A percentile compares a stretch with the other conserved stretches of the same genome.
phyloP scores from a whole-genome alignment of 2,113 vertebrate genomes.

The Cyphomyrus plagiostoma region DNA sequence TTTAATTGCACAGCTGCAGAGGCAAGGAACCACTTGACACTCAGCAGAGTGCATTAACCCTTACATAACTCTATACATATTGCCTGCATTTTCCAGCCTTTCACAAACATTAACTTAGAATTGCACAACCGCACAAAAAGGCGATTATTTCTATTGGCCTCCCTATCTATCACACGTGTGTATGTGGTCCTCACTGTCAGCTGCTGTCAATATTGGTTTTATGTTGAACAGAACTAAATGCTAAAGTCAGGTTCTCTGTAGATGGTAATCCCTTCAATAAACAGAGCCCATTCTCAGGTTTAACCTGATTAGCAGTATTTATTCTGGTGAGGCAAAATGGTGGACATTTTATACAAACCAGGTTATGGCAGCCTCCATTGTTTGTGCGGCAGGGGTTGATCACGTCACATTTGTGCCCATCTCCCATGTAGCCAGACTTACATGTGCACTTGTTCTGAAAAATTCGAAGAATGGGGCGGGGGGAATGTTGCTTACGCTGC shows the following conservation, averaged over 20 bases:
- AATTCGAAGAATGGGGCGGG: background rate
- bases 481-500: background rate
- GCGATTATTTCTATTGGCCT: background rate
- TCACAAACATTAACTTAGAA: background rate
- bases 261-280: background rate
- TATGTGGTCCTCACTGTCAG: background rate
- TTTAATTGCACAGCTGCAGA: background rate
- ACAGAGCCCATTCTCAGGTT: background rate
- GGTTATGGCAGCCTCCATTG: conserved; percentile 79
- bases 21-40: background rate
- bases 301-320: background rate
- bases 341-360: conserved; percentile 60
- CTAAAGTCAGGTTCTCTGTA: background rate
- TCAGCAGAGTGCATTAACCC: background rate
- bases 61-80: background rate
- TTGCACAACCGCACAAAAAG: background rate
- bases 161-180: background rate
- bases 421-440: conserved; percentile 74
- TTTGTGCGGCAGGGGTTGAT: conserved; percentile 70
- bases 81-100: background rate
- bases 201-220: background rate
- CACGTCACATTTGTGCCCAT: conserved; percentile 71
- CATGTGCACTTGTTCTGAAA: conserved; percentile 80
- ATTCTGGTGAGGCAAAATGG: background rate
- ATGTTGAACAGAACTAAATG: background rate